These are phyloP conservation scores for Didymodactylos carnosus DNA, from an alignment of 2,888 invertebrate genomes.

Conservation along the genomic window DNA sequence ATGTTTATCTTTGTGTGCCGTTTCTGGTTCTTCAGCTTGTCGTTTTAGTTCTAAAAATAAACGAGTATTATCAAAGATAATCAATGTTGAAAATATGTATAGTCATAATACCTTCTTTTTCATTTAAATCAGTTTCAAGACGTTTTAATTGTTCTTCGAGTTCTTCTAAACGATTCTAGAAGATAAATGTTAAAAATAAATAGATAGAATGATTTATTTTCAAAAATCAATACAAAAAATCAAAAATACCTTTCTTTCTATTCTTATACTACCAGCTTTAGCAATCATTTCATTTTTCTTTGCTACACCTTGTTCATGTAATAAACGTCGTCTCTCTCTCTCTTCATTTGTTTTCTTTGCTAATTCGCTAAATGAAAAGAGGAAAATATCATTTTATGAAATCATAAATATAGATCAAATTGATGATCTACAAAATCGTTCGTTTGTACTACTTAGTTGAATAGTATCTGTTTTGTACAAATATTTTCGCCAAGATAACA, in stretches of 20 bases:
- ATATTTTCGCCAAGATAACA: no score
- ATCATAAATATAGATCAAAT: no score
- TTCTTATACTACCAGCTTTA: background rate
- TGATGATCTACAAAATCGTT: no score
- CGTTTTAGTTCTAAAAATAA: constrained; percentile 21
- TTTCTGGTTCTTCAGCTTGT: constrained; percentile 55
- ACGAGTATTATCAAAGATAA: background rate
- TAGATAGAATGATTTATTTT: background rate
- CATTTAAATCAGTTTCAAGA: constrained; percentile 13
- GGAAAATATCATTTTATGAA: background rate
- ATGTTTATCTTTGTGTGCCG: constrained; percentile 43
- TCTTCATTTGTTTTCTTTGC: background rate
- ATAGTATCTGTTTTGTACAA: no score
- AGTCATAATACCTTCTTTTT: constrained; percentile 17
- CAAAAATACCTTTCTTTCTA: background rate
- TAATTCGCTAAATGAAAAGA: background rate
- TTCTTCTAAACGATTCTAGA: constrained; percentile 46
- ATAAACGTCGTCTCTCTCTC: background rate
- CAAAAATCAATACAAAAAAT: no score
- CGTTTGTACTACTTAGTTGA: no score
- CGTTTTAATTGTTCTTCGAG: constrained; percentile 47
- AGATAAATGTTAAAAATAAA: no score
- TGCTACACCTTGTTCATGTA: background rate
- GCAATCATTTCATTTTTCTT: background rate
- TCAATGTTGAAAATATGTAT: background rate